Conservation (phyloP, 1,140 invertebrate genomes). For the Drosophila kanapiae region DNA sequence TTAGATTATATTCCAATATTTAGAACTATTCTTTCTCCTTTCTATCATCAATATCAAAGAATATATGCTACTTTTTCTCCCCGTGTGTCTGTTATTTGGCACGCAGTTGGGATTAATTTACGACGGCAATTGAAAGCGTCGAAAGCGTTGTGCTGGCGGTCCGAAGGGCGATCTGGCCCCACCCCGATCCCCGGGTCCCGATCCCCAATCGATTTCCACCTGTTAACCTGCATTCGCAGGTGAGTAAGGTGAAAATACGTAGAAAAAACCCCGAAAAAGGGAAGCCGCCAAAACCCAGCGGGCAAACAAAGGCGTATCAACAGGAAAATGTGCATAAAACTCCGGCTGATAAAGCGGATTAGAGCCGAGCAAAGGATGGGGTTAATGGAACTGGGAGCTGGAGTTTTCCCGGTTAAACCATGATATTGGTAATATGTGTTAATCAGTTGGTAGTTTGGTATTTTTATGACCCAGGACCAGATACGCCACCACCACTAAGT, state of each 20-base stretch:
- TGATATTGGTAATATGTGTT: conserved; percentile 42
- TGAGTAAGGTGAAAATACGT: conserved; percentile 53
- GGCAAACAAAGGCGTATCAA: conserved; percentile 58
- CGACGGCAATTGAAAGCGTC: conserved; percentile 79
- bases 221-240: conserved; percentile 40
- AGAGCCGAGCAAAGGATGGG: conserved; percentile 29
- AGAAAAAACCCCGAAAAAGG: conserved; percentile 23
- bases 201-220: conserved; percentile 6
- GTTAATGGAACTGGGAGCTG: conserved; percentile 14
- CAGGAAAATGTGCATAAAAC: conserved; percentile 80
- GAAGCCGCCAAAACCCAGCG: conserved; percentile 10
- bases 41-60: background rate
- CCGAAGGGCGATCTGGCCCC: conserved; percentile 25
- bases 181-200: conserved; percentile 2
- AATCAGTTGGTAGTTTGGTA: conserved; percentile 67
- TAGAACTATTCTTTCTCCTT: too few relatives aligned
- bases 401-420: conserved; percentile 48
- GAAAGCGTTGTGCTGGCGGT: conserved; percentile 44
- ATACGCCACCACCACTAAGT: conserved; percentile 33
- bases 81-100: conserved; percentile 50
- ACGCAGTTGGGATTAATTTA: conserved; percentile 82
- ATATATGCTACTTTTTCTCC: conserved; percentile 5
- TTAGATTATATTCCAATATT: too few relatives aligned
- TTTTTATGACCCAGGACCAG: conserved; percentile 46
- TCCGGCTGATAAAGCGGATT: conserved; percentile 69